Conservation (phyloP, 2,888 invertebrate species). For the Furcula furcula region DNA sequence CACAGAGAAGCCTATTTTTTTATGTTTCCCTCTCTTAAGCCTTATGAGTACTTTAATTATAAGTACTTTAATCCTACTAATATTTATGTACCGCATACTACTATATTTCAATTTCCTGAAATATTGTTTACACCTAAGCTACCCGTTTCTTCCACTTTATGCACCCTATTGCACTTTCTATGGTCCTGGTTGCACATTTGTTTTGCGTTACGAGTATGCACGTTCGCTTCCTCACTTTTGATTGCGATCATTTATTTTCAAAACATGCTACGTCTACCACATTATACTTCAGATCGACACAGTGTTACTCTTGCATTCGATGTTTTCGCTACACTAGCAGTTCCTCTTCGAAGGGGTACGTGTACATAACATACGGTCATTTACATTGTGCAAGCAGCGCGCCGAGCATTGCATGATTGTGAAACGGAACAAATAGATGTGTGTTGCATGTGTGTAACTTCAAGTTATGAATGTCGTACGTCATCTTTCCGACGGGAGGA, state of each 20-base stretch:
- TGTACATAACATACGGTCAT: conserved; percentile 59
- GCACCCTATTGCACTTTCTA: conserved; percentile 59
- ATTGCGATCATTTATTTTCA: conserved; percentile 41
- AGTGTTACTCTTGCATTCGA: conserved; percentile 61
- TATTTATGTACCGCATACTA: conserved; percentile 24
- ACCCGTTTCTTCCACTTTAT: conserved; percentile 23
- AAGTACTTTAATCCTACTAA: conserved; percentile 39
- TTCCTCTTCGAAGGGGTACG: conserved; percentile 50
- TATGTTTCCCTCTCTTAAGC: conserved; percentile 60
- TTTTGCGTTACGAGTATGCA: conserved; percentile 62
- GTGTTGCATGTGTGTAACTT: conserved; percentile 79
- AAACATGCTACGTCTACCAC: conserved; percentile 55
- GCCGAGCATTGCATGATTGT: conserved; percentile 75
- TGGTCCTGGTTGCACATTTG: conserved; percentile 65
- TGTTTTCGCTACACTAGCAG: conserved; percentile 59
- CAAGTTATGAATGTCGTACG: conserved; percentile 71
- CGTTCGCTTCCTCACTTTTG: conserved; percentile 59
- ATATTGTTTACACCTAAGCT: conserved; percentile 35
- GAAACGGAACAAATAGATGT: conserved; percentile 70
- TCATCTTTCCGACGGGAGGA: conserved; percentile 72
- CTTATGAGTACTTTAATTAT: conserved; percentile 47
- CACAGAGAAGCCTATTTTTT: conserved; percentile 66
- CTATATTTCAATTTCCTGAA: conserved; percentile 30
- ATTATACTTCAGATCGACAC: conserved; percentile 64
- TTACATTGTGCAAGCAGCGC: conserved; percentile 40